Conservation (phyloP, 2,888 invertebrate genomes). For the Hyposoter didymator region DNA sequence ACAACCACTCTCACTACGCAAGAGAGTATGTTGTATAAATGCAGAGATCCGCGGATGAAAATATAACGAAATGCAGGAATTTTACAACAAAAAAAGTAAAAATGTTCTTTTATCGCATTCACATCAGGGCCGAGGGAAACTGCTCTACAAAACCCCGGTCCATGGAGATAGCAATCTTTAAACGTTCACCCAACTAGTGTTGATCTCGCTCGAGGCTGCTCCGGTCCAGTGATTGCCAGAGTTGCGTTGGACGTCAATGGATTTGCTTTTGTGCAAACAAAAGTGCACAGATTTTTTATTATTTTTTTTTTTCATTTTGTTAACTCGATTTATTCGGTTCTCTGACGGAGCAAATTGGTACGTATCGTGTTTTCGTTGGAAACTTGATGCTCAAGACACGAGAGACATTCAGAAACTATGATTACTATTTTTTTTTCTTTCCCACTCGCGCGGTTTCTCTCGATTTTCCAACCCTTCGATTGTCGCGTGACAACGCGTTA, state of each 20-base stretch:
- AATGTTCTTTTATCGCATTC: no score
- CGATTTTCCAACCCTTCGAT: conserved; percentile 2
- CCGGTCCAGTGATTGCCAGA: no score
- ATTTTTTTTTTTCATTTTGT: neutral
- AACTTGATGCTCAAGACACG: conserved; percentile 34
- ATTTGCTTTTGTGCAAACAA: no score
- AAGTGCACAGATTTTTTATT: neutral
- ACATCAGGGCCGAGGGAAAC: no score
- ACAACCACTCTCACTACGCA: neutral
- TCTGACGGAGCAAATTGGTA: conserved; percentile 1
- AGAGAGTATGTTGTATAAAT: neutral
- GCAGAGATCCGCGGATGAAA: neutral
- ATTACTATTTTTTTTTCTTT: conserved; percentile 13
- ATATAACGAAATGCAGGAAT: neutral
- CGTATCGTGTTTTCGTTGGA: conserved; percentile 48
- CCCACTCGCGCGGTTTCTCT: neutral
- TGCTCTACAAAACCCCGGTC: no score
- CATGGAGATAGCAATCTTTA: no score
- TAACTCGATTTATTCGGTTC: neutral
- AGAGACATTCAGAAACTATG: conserved; percentile 28
- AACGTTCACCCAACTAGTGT: no score
- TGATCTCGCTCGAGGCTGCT: no score
- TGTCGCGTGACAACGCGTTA: conserved; percentile 64
- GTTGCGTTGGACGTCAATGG: no score
- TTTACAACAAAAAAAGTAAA: neutral